These are phyloP conservation scores for Mirza zaza DNA, from an alignment of 2,113 vertebrate genomes.

Conservation along the genomic window DNA sequence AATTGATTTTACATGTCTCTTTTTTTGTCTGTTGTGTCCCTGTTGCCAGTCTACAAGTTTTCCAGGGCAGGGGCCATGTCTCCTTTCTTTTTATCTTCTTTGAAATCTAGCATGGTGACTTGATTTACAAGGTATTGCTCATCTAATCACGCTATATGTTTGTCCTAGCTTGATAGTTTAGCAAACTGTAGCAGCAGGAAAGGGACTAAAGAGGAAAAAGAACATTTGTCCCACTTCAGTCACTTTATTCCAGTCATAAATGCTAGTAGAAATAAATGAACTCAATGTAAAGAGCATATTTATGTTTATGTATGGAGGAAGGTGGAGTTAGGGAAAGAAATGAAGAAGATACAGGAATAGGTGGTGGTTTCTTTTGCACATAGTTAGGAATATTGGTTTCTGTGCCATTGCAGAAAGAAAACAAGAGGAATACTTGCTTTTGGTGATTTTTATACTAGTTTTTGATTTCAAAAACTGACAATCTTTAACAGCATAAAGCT, in stretches of 20 bases:
- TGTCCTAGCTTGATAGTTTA: not conserved
- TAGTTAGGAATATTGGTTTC: not conserved
- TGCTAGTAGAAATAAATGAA: not conserved
- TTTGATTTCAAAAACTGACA: slow-evolving; percentile 16
- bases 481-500: not conserved
- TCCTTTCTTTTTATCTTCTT: not conserved
- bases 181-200: not conserved
- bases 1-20: not conserved
- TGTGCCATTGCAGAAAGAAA: not conserved
- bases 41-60: not conserved
- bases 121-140: not conserved
- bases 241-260: not conserved
- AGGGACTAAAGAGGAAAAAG: not conserved
- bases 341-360: not conserved
- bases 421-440: not conserved
- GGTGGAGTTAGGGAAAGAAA: not conserved
- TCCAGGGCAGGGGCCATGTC: not conserved
- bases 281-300: not conserved
- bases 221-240: not conserved
- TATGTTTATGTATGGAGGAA: not conserved
- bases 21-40: not conserved
- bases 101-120: not conserved
- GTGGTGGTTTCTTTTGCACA: not conserved
- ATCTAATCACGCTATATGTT: not conserved
- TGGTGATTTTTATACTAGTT: not conserved